A percentile compares a stretch with the other conserved stretches of the same genome.
phyloP scores from a whole-genome alignment of 2,888 invertebrate species.

The Acleris emargana region DNA sequence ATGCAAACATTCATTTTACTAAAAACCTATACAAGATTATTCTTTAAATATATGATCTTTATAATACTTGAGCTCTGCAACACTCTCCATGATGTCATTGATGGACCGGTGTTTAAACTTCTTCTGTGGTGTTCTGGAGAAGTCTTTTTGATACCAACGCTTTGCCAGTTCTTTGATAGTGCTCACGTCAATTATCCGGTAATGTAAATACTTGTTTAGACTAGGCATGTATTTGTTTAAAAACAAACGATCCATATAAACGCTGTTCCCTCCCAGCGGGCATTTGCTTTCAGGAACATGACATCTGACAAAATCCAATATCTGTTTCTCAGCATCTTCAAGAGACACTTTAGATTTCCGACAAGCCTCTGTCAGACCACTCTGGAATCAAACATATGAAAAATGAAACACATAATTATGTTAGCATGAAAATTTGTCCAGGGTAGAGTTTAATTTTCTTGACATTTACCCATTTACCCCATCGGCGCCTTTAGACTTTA shows the following conservation, averaged over 20 bases:
- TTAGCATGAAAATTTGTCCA: no score
- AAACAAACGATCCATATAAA: conserved; percentile 94
- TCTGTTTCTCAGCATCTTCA: conserved; percentile 86
- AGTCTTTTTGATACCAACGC: conserved; percentile 89
- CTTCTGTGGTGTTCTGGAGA: conserved; percentile 84
- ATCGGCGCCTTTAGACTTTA: no score
- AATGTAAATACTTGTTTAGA: conserved; percentile 91
- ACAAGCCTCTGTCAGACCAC: conserved; percentile 91
- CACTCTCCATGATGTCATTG: conserved; percentile 94
- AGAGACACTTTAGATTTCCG: conserved; percentile 86
- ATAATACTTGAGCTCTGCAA: conserved; percentile 92
- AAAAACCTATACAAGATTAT: neutral
- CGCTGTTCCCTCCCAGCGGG: conserved; percentile 94
- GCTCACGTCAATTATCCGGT: conserved; percentile 96
- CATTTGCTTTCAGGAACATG: conserved; percentile 84
- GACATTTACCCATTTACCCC: no score
- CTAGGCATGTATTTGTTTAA: conserved; percentile 92
- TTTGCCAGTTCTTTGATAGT: conserved; percentile 92
- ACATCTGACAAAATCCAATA: conserved; percentile 88
- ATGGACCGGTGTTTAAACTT: conserved; percentile 87
- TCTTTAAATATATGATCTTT: conserved; percentile 85
- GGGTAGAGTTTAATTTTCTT: no score
- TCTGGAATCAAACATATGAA: conserved; percentile 75
- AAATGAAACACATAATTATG: neutral
- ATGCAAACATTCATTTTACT: neutral